Evolutionary conservation across 2,113 vertebrate genomes (phyloP).

Genomic region (Tachuris rubrigastra): DNA sequence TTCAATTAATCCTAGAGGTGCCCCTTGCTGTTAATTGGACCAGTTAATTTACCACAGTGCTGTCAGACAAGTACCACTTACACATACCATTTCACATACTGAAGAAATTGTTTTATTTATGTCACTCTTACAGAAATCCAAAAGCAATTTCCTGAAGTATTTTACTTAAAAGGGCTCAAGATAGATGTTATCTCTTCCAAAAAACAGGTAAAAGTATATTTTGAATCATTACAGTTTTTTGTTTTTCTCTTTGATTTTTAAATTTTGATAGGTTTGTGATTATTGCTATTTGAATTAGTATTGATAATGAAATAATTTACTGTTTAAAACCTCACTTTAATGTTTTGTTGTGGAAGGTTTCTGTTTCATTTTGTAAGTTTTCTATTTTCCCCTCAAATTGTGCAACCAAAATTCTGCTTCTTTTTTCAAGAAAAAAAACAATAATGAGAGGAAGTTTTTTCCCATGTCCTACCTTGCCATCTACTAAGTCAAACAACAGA

Average conservation of each 20-base stretch:
- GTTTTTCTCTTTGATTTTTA: background rate
- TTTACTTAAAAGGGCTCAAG: background rate
- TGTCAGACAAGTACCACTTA: background rate
- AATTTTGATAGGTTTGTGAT: background rate
- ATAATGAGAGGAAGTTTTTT: background rate
- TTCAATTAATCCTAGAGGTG: slow-evolving; percentile 4
- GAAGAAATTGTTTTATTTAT: background rate
- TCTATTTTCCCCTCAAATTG: background rate
- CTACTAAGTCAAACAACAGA: background rate
- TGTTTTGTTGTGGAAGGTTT: background rate
- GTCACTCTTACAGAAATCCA: background rate
- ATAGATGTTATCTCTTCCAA: background rate
- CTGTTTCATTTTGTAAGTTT: background rate
- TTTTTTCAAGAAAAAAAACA: background rate
- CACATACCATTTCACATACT: background rate
- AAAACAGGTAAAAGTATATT: background rate
- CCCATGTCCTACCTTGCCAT: background rate
- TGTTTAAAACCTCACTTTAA: background rate
- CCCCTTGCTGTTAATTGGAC: background rate
- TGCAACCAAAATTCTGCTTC: background rate
- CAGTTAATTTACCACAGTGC: background rate
- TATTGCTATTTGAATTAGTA: background rate
- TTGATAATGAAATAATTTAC: background rate
- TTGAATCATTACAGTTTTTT: background rate
- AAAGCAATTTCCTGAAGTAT: background rate